Evolutionary conservation across 2,797 vertebrate genomes (phyloP), one percentile per base, ranked within the genome.

Genomic region (Pangasius mekongensis): DNA sequence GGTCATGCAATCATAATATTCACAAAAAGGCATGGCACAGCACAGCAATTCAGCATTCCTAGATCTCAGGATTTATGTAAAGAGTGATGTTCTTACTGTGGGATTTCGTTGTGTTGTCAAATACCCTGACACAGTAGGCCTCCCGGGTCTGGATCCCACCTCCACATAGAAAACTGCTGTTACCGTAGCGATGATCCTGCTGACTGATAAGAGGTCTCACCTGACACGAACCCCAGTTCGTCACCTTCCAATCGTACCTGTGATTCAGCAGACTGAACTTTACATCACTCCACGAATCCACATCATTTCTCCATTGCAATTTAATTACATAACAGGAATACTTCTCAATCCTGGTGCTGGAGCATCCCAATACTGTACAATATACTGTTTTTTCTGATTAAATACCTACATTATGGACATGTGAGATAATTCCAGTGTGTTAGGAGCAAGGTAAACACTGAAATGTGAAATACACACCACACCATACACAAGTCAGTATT

Each of bases 161-260:
- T 88, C 97, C 97, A 39, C 97, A 97, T 7, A 96, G 89, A 3
- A 91, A 87, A 2, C 24, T 64, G 0, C 91, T 91, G 85, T 92
- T 93, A 66, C 89, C 91, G 2, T 91, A 91, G 2, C 36, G 94
- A 89, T 91, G 86, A 33, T 96, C 94, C 69, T 95, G 94, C 87
- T 96, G 95, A 86, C 95, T 93, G 20, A 96, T 91, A 58, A 97
- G 95, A 62, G 95, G 93, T 90, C 95, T 94, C 36, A 96, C 94
- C 88, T 96, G 95, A 91, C 97, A 98, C 89, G 94, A 89, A 84
- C 92, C 96, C 97, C 97, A 98, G 67, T 95, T 95, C 24, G 97
- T 96, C 16, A 95, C 95, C 92, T 93, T 96, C 97, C 97, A 98
- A 84, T 93, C 93, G 95, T 96, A 97, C 91, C 97, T 98, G 92